Base-by-base conservation (phyloP, 2,888 invertebrate species). In the Pteria penguin region DNA sequence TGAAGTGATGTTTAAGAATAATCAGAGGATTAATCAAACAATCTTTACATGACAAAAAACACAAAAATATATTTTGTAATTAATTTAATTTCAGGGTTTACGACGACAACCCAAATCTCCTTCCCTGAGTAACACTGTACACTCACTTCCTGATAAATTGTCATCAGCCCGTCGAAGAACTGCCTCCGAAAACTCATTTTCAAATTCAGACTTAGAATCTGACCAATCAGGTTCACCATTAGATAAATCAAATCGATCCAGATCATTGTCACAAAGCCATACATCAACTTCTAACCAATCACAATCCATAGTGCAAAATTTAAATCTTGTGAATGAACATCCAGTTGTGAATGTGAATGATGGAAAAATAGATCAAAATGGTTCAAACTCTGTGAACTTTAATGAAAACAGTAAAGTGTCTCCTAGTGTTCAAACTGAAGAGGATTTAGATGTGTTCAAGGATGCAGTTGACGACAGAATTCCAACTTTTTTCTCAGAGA, bases 401-500 rank as follows among this genome's bases (percentile, higher is more conserved):
- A 57, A 70, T 31, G 58, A 27, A 45, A n/a, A 52, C 14, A 24
- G 11, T 18, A 26, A 26, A 54, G 65, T 65, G 2, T 32, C 24
- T 45, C 45, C 65, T n/a, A 66, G 73, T 45, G 60, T 73, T 4
- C 65, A 73, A 27, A 72, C 72, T 63, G 76, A 76, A 45, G 76
- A 76, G n/a, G 76, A 76, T 27, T n/a, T n/a, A n/a, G n/a, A n/a
- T n/a, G n/a, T n/a, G n/a, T 76, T 76, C 27, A 76, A 76, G 71
- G 87, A 88, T 80, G 87, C 87, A 52, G 82, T 89, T 33, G 87
- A 87, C 82, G 78, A 81, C 31, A 83, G 81, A 72, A 77, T 86
- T 67, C 82, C 84, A 5, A 89, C 88, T 8, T 89, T 89, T 78
- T 88, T 88, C 76, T 87, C 87, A 11, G 76, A 69, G 11, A 85